phyloP scores from a whole-genome alignment of 92 coral and sea anemone genomes.

The Heliopora coerulea region DNA sequence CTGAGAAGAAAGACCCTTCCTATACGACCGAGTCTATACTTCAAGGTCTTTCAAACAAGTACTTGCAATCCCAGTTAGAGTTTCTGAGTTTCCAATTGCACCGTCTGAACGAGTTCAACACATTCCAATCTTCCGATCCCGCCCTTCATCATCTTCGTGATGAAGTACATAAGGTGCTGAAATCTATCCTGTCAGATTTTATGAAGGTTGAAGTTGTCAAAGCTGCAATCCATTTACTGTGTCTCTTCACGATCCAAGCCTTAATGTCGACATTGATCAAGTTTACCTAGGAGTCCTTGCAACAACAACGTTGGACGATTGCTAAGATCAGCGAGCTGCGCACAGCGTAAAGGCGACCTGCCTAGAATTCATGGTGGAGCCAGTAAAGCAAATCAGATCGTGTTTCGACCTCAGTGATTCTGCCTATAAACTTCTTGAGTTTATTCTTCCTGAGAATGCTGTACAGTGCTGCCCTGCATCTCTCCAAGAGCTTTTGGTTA shows the following conservation, averaged over 20 bases:
- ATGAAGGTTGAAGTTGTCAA: background rate
- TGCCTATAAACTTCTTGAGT: background rate
- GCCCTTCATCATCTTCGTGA: constrained; percentile 14
- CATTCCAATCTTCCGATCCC: constrained; percentile 22
- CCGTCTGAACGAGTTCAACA: constrained; percentile 21
- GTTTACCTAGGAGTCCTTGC: background rate
- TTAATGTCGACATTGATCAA: too few species aligned
- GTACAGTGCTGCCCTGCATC: background rate
- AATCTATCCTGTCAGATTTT: background rate
- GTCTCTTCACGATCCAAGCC: too few species aligned
- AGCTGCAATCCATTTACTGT: background rate
- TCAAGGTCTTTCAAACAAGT: background rate
- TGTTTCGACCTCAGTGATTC: constrained; percentile 1
- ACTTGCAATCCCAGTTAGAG: constrained; percentile 5
- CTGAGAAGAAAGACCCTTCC: constrained; percentile 16
- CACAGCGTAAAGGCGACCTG: background rate
- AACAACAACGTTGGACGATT: background rate
- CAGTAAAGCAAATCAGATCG: constrained; percentile 2
- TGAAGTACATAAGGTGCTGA: constrained; percentile 2
- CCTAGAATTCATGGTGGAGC: constrained; percentile 9
- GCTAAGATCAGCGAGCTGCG: background rate
- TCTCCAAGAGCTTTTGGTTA: constrained; percentile 6
- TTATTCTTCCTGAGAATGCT: constrained; percentile 22
- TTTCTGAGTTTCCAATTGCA: constrained; percentile 15
- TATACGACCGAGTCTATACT: constrained; percentile 5